Conservation (phyloP, 2,113 vertebrate genomes). For the Syrrhaptes paradoxus region DNA sequence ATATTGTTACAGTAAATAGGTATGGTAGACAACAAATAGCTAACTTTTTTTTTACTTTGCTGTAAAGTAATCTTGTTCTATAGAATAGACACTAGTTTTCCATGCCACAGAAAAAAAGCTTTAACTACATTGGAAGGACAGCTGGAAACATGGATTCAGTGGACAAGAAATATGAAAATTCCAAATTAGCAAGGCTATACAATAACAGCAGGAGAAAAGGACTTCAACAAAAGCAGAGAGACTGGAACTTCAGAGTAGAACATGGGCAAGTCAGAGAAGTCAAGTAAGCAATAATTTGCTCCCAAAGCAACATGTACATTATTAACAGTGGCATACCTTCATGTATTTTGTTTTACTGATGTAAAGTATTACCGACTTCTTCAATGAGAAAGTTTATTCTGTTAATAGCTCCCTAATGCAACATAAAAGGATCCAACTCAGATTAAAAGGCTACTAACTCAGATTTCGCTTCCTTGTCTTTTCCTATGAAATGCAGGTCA, state of each 20-base stretch:
- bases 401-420: background rate
- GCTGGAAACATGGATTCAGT: background rate
- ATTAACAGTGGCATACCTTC: background rate
- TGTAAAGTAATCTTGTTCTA: background rate
- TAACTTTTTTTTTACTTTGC: background rate
- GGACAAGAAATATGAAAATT: background rate
- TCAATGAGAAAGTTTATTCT: background rate
- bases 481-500: background rate
- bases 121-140: background rate
- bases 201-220: background rate
- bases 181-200: background rate
- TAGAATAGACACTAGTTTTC: background rate
- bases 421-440: background rate
- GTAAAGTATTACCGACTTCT: background rate
- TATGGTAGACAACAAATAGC: background rate
- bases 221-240: background rate
- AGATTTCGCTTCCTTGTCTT: background rate
- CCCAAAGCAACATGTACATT: background rate
- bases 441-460: background rate
- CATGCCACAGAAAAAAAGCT: background rate
- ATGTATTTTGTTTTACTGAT: background rate
- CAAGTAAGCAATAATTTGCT: background rate
- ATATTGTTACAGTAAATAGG: background rate
- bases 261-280: background rate
- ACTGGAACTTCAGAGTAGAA: background rate